Evolutionary conservation across 53 echinoderm and acorn worm genomes (phyloP).

Genomic region (Zoroaster sp.): DNA sequence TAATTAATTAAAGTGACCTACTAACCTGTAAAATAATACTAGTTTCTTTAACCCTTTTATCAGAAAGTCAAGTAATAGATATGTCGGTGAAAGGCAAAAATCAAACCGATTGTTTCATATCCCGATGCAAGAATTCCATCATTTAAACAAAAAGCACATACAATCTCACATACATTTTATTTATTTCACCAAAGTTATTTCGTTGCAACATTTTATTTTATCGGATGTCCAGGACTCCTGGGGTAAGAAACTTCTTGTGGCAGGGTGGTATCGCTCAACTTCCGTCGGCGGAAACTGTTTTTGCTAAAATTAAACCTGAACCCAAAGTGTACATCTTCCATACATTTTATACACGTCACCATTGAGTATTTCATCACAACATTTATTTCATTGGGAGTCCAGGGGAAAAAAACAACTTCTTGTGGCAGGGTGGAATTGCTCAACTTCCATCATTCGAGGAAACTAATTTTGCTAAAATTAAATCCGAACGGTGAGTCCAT

Average conservation of each 20-base stretch:
- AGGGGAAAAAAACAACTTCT: neutral
- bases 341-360: neutral
- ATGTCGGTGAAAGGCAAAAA: too few species aligned
- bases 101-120: too few species aligned
- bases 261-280: neutral
- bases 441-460: neutral
- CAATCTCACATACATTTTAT: too few species aligned
- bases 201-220: neutral
- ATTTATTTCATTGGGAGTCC: neutral
- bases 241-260: neutral
- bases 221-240: neutral
- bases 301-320: neutral
- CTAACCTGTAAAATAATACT: too few species aligned
- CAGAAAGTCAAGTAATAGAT: too few species aligned
- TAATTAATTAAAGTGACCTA: too few species aligned
- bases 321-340: neutral
- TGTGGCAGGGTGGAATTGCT: neutral
- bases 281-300: neutral
- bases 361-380: neutral
- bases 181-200: neutral
- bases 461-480: neutral
- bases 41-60: too few species aligned
- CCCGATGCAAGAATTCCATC: too few species aligned
- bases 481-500: neutral
- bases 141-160: too few species aligned